A percentile compares a stretch with the other conserved stretches of the same genome.
These are phyloP conservation scores for Ammospiza nelsoni DNA, from an alignment of 2,113 vertebrate species.

Conservation along the genomic window DNA sequence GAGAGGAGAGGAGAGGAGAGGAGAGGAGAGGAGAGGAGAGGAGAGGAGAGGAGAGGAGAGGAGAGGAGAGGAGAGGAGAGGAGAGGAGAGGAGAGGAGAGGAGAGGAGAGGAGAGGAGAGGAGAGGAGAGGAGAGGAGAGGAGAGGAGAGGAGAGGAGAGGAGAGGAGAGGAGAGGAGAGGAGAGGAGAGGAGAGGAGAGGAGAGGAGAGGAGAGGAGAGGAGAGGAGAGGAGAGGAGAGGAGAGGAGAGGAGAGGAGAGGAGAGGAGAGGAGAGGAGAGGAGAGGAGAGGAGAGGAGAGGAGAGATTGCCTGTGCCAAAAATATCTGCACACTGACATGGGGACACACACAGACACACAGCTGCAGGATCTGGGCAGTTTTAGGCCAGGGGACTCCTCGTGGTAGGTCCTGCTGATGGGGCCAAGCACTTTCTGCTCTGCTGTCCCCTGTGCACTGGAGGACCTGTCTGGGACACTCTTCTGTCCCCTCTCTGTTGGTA, in stretches of 20 bases:
- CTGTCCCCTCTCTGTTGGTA: background rate
- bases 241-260: background rate
- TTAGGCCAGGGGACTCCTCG: background rate
- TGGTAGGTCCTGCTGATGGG: background rate
- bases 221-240: background rate
- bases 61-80: background rate
- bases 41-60: too few species aligned
- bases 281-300: background rate
- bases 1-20: too few species aligned
- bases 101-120: too few species aligned
- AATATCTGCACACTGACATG: background rate
- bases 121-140: background rate
- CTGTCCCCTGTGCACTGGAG: background rate
- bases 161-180: too few species aligned
- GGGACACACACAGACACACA: background rate
- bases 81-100: background rate
- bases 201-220: background rate
- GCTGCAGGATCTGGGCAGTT: background rate
- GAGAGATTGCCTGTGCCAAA: accelerated
- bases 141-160: background rate
- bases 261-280: too few species aligned
- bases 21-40: background rate
- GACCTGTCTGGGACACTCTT: background rate
- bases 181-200: background rate
- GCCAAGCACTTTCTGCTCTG: background rate